These are phyloP conservation scores for Bergia puertoricense DNA, from an alignment of 92 coral and sea anemone species.

Conservation along the genomic window DNA sequence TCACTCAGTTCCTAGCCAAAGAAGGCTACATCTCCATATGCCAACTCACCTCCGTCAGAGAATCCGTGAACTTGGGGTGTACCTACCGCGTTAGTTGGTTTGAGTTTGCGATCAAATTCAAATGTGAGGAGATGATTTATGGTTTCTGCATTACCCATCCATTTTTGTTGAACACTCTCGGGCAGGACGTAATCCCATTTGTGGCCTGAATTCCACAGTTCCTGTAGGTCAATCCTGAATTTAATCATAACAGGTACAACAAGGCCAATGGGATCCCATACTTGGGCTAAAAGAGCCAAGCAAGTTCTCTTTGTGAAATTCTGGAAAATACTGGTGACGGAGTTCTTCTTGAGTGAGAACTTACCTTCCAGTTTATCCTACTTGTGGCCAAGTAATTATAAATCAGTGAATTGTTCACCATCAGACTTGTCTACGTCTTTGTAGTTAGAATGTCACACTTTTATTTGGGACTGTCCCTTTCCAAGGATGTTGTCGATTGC, in stretches of 20 bases:
- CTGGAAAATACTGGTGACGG: constrained; percentile 20
- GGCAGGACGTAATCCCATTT: constrained; percentile 65
- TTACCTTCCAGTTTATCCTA: constrained; percentile 55
- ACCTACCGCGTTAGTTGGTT: constrained; percentile 55
- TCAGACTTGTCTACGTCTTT: constrained; percentile 44
- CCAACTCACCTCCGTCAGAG: constrained; percentile 67
- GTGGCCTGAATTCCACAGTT: constrained; percentile 60
- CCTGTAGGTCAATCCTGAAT: constrained; percentile 60
- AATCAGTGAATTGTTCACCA: constrained; percentile 35
- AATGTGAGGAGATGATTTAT: constrained; percentile 54
- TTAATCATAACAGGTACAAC: constrained; percentile 54
- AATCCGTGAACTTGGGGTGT: constrained; percentile 60
- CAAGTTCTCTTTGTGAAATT: constrained; percentile 53
- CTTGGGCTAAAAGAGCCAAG: constrained; percentile 44
- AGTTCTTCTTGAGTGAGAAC: constrained; percentile 55
- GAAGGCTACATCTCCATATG: constrained; percentile 55
- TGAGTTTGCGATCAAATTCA: constrained; percentile 55
- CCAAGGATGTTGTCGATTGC: constrained; percentile 52
- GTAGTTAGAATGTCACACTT: constrained; percentile 55
- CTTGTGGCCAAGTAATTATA: constrained; percentile 50
- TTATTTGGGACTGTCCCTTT: constrained; percentile 50
- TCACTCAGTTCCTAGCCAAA: constrained; percentile 59
- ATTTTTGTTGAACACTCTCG: constrained; percentile 49
- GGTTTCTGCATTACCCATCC: constrained; percentile 47
- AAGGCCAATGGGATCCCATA: constrained; percentile 66